Evolutionary conservation across 2,888 invertebrate genomes (phyloP).

Genomic region (Megaustenia siamemsis): DNA sequence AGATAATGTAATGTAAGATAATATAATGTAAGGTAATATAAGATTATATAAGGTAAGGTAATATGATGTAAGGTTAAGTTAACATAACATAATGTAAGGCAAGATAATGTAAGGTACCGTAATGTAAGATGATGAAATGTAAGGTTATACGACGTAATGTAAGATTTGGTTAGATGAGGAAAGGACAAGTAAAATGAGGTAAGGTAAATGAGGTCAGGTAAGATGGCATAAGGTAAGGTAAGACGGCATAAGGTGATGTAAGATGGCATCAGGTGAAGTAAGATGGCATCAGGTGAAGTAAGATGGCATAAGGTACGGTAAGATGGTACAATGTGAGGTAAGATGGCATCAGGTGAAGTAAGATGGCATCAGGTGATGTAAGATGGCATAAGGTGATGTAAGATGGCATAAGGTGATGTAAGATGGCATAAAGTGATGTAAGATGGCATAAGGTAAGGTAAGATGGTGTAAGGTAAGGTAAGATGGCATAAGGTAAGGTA

Average conservation of each 20-base stretch:
- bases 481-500: not conserved
- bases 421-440: not conserved
- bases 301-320: not conserved
- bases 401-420: not conserved
- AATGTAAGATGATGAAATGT: too few relatives aligned
- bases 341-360: too few relatives aligned
- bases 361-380: not conserved
- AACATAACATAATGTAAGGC: too few relatives aligned
- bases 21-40: too few relatives aligned
- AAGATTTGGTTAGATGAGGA: too few relatives aligned
- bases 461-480: slow-evolving; percentile 3
- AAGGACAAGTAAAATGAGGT: too few relatives aligned
- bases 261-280: too few relatives aligned
- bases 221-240: slow-evolving; percentile 7
- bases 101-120: too few relatives aligned
- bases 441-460: slow-evolving; percentile 1
- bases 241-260: not conserved
- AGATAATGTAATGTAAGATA: too few relatives aligned
- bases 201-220: not conserved
- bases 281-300: not conserved
- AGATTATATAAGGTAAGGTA: too few relatives aligned
- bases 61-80: too few relatives aligned
- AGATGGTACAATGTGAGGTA: not conserved
- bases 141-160: too few relatives aligned
- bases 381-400: not conserved